Conservation (phyloP, 2,113 vertebrate species). For the Datnioides undecimradiatus region DNA sequence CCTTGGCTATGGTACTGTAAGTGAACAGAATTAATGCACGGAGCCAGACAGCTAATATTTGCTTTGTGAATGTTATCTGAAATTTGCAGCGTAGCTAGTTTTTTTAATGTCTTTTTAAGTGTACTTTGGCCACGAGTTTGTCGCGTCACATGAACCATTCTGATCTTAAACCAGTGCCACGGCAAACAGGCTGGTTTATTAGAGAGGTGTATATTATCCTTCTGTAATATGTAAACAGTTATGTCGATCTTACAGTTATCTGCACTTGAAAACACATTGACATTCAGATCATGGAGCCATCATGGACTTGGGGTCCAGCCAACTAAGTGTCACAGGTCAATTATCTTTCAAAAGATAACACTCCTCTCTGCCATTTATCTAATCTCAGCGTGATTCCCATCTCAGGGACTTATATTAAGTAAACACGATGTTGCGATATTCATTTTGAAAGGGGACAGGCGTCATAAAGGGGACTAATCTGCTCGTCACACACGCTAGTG, state of each 20-base stretch:
- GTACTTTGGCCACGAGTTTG: slow-evolving; percentile 34
- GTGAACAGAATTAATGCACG: slow-evolving; percentile 57
- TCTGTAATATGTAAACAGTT: slow-evolving; percentile 51
- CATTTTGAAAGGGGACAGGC: slow-evolving; percentile 51
- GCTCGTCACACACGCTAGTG: slow-evolving; percentile 54
- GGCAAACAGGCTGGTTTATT: not conserved
- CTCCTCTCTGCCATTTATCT: slow-evolving; percentile 53
- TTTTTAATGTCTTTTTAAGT: slow-evolving; percentile 47
- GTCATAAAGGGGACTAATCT: slow-evolving; percentile 62
- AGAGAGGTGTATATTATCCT: slow-evolving; percentile 3
- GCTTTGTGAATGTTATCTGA: slow-evolving; percentile 59
- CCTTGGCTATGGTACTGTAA: slow-evolving; percentile 16
- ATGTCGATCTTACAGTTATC: slow-evolving; percentile 52
- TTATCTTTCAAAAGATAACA: slow-evolving; percentile 76
- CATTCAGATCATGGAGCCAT: slow-evolving; percentile 61
- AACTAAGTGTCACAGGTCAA: slow-evolving; percentile 76
- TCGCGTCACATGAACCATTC: slow-evolving; percentile 33
- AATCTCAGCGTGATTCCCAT: slow-evolving; percentile 66
- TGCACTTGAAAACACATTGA: slow-evolving; percentile 61
- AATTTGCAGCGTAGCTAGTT: slow-evolving; percentile 48
- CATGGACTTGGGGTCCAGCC: slow-evolving; percentile 59
- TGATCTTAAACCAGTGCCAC: slow-evolving; percentile 13
- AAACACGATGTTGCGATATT: slow-evolving; percentile 66
- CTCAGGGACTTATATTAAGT: slow-evolving; percentile 54
- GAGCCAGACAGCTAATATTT: slow-evolving; percentile 71